phyloP scores from a whole-genome alignment of 2,797 vertebrate genomes.

The Sandelia bainsii region DNA sequence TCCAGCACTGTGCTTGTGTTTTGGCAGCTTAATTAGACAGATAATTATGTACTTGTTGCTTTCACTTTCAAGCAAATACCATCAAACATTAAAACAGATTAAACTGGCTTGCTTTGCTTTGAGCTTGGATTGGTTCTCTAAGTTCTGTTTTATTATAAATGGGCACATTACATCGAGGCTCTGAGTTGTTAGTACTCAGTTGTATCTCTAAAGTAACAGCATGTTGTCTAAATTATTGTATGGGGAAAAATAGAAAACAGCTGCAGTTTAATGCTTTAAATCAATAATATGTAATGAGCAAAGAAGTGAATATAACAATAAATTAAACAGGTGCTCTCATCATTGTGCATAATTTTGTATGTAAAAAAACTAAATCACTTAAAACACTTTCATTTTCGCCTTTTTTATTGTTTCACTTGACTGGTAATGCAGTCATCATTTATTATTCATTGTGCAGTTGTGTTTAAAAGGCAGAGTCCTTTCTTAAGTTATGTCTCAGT shows the following conservation, averaged over 20 bases:
- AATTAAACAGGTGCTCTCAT: background rate
- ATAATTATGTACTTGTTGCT: constrained; percentile 99
- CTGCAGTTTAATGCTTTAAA: constrained; percentile 17
- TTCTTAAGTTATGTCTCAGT: constrained; percentile 51
- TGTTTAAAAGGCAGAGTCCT: constrained; percentile 56
- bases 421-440: constrained; percentile 47
- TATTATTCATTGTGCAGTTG: constrained; percentile 60
- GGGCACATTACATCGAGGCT: constrained; percentile 4
- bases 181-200: constrained; percentile 12
- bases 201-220: constrained; percentile 10
- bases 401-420: constrained; percentile 46
- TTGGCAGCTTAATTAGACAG: constrained; percentile 98
- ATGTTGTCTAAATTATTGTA: constrained; percentile 4
- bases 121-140: constrained; percentile 73
- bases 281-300: constrained; percentile 9
- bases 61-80: constrained; percentile 95
- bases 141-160: constrained; percentile 42
- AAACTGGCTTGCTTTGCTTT: constrained; percentile 87
- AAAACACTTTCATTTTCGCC: constrained; percentile 6
- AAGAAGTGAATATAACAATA: background rate
- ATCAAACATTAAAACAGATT: constrained; percentile 94
- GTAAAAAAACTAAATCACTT: constrained; percentile 4
- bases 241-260: background rate
- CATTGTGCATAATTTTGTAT: background rate
- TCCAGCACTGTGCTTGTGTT: constrained; percentile 94